Conservation (phyloP, 1,140 invertebrate species). For the Ostrea edulis region DNA sequence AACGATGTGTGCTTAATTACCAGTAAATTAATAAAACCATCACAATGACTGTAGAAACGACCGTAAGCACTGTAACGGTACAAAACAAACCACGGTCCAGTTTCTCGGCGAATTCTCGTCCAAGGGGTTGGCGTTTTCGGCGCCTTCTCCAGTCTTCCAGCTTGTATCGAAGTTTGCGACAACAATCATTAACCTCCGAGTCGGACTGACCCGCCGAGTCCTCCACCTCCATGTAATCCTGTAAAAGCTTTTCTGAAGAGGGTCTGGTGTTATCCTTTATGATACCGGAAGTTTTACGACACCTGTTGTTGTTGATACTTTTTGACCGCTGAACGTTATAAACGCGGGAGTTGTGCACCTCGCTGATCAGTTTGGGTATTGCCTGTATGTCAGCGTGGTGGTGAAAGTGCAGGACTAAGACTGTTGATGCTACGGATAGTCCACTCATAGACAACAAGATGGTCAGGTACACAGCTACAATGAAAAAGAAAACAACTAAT, state of each 20-base stretch:
- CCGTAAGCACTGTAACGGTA: constrained; percentile 49
- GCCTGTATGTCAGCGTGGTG: constrained; percentile 55
- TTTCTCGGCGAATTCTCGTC: constrained; percentile 45
- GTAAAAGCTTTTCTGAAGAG: constrained; percentile 48
- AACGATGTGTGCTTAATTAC: neutral
- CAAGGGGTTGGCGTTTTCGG: constrained; percentile 29
- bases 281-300: constrained; percentile 33
- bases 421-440: constrained; percentile 68
- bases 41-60: constrained; percentile 45
- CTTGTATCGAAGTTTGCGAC: constrained; percentile 19
- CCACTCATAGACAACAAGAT: constrained; percentile 66
- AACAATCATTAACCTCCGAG: constrained; percentile 39
- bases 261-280: constrained; percentile 43
- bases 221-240: constrained; percentile 55
- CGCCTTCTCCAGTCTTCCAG: neutral
- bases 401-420: constrained; percentile 67
- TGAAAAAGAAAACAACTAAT: neutral
- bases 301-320: constrained; percentile 46
- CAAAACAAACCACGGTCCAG: constrained; percentile 47
- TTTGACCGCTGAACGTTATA: constrained; percentile 41
- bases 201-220: constrained; percentile 42
- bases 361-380: neutral
- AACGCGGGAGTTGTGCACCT: constrained; percentile 44
- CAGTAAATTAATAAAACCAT: constrained; percentile 54
- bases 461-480: constrained; percentile 69